Conservation (phyloP, 1,140 invertebrate genomes). For the Platyscapa corneri region DNA sequence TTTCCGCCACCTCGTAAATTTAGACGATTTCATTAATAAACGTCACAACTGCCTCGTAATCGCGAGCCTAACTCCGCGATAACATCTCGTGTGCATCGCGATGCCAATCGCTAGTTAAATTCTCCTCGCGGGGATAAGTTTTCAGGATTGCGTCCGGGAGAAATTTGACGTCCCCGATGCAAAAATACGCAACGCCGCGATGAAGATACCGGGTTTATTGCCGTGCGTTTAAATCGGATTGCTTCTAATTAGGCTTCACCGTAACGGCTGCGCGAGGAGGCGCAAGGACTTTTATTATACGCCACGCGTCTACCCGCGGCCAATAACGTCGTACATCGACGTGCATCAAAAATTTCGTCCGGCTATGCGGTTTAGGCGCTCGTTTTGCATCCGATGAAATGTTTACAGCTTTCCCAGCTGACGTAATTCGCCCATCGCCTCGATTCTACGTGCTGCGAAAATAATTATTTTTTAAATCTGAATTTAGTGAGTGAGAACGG, state of each 20-base stretch:
- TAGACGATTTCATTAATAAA: slow-evolving; percentile 51
- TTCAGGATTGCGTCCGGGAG: not conserved
- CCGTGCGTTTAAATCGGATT: not conserved
- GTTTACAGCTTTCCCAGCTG: slow-evolving; percentile 10
- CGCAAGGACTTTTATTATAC: not conserved
- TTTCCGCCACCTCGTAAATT: slow-evolving; percentile 33
- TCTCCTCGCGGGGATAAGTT: not conserved
- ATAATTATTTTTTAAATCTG: slow-evolving; percentile 16
- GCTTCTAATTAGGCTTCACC: slow-evolving; percentile 20
- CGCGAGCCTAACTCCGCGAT: slow-evolving; percentile 17
- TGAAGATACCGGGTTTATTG: slow-evolving; percentile 29
- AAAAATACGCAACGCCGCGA: not conserved
- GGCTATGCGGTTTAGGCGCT: not conserved
- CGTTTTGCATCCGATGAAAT: not conserved
- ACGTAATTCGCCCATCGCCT: not conserved
- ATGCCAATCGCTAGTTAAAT: slow-evolving; percentile 14
- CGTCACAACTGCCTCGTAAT: slow-evolving; percentile 40
- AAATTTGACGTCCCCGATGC: slow-evolving; percentile 5
- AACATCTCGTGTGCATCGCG: slow-evolving; percentile 16
- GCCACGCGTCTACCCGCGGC: not conserved
- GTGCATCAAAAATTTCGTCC: not conserved
- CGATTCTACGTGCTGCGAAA: not conserved
- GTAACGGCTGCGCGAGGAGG: not conserved
- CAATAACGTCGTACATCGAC: not conserved
- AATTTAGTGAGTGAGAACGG: slow-evolving; percentile 20